Base-by-base conservation (phyloP, 2,113 vertebrate genomes). In the Struthio camelus region DNA sequence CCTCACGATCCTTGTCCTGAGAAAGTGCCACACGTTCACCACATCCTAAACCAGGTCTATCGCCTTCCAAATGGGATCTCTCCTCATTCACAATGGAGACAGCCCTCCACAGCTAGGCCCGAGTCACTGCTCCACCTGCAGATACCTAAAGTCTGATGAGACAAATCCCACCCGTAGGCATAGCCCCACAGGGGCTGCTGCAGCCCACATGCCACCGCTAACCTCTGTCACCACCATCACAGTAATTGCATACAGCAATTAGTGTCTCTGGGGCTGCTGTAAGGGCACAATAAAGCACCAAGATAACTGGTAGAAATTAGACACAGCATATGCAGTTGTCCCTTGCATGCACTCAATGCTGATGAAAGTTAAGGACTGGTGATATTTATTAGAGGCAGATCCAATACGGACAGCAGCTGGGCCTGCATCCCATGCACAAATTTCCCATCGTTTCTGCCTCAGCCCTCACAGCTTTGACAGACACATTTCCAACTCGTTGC, bases 161-260 rank as follows among this genome's bases (percentile, higher is more conserved):
- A 36, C 2, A 48, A 44, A 58, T 19, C 58, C 56, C 44, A 42
- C 58, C 36, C 44, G 44, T 14, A 3, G 0, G 0, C 20, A 32
- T 72, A 76, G 32, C 48, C 69, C 27, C 8, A 1, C 10, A 4
- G n/a, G n/a, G n/a, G n/a, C n/a, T n/a, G n/a, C n/a, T n/a, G n/a
- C n/a, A n/a, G n/a, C n/a, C 13, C 10, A 1, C 30, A 8, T 3
- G 0, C 40, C 14, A 9, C 70, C 53, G 54, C 70, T 67, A 34
- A 81, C 46, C 80, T 36, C 53, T 16, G 6, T 32, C 2, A 1
- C 53, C 73, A 50, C 28, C 46, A 40, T 30, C 79, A 50, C 32
- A 67, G 76, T 59, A 67, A 28, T 4, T 0, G 0, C 8, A 64
- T 32, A 22, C 3, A 14, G 56, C 56, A 71, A 66, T 87, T 50